Evolutionary conservation across 2,888 invertebrate species (phyloP).

Genomic region (Belgica antarctica): DNA sequence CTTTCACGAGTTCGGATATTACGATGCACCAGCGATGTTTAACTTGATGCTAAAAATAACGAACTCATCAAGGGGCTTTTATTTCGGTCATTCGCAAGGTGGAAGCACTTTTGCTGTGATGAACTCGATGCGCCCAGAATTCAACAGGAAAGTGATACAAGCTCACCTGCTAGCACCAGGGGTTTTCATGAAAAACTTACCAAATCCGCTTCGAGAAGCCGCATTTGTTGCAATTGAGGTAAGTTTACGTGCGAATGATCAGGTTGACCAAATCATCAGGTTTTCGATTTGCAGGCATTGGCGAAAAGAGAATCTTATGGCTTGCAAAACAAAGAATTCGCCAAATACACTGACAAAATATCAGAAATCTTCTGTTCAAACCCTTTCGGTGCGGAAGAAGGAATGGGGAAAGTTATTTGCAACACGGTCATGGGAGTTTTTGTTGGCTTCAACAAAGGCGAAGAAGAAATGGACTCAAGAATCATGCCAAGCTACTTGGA

Average conservation of each 20-base stretch:
- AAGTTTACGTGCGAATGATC: no score
- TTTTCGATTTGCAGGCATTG: no score
- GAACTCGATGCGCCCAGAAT: constrained; percentile 53
- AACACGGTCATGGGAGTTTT: no score
- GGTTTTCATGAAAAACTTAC: constrained; percentile 47
- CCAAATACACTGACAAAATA: no score
- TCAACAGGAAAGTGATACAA: constrained; percentile 51
- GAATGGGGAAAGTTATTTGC: no score
- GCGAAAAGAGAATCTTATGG: no score
- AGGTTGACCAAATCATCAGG: no score
- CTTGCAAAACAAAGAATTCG: no score
- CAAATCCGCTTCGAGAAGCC: constrained; percentile 34
- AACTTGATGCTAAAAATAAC: constrained; percentile 59
- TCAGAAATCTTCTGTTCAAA: no score
- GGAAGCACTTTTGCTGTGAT: constrained; percentile 56
- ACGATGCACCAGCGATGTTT: constrained; percentile 68
- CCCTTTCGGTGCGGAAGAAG: no score
- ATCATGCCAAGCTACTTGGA: neutral
- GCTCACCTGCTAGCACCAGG: constrained; percentile 52
- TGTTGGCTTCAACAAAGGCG: neutral
- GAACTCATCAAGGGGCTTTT: constrained; percentile 57
- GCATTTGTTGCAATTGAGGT: no score
- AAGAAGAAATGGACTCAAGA: neutral
- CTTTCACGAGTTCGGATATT: constrained; percentile 68
- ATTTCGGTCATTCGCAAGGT: constrained; percentile 70